phyloP scores from a whole-genome alignment of 2,888 invertebrate species.

The Caenorhabditis japonica region DNA sequence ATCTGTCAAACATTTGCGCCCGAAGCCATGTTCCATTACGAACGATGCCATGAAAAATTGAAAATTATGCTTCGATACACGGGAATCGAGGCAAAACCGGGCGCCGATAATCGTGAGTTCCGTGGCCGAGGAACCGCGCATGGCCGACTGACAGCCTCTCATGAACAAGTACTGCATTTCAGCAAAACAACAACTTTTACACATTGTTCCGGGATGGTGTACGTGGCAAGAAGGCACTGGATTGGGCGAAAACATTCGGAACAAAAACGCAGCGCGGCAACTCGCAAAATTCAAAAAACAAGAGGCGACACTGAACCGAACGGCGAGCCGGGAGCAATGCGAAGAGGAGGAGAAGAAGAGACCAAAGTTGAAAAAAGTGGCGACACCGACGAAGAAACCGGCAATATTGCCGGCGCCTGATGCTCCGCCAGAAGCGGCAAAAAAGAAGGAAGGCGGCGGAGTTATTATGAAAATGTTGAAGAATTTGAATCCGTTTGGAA shows the following conservation, averaged over 20 bases:
- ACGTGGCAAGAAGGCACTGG: conserved; percentile 29
- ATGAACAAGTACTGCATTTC: neutral
- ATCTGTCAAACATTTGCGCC: conserved; percentile 54
- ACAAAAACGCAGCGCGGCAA: conserved; percentile 17
- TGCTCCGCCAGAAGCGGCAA: neutral
- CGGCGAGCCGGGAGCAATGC: neutral
- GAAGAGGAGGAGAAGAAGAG: too few relatives aligned
- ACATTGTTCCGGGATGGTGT: conserved; percentile 21
- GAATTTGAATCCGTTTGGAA: neutral
- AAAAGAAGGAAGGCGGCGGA: neutral
- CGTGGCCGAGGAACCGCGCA: too few relatives aligned
- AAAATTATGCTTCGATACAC: conserved; percentile 25
- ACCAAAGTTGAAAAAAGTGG: too few relatives aligned
- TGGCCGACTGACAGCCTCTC: neutral
- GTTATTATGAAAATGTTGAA: neutral
- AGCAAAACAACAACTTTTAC: conserved; percentile 23
- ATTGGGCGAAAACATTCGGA: neutral
- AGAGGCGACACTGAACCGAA: conserved; percentile 8
- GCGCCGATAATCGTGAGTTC: conserved; percentile 2
- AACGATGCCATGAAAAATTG: conserved; percentile 42
- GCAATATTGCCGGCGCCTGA: too few relatives aligned
- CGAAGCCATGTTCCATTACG: conserved; percentile 58
- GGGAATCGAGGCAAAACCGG: conserved; percentile 14
- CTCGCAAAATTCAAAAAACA: conserved; percentile 5
- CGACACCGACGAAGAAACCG: too few relatives aligned